phyloP scores from a whole-genome alignment of 1,140 invertebrate genomes.

The Epicauta chinensis region DNA sequence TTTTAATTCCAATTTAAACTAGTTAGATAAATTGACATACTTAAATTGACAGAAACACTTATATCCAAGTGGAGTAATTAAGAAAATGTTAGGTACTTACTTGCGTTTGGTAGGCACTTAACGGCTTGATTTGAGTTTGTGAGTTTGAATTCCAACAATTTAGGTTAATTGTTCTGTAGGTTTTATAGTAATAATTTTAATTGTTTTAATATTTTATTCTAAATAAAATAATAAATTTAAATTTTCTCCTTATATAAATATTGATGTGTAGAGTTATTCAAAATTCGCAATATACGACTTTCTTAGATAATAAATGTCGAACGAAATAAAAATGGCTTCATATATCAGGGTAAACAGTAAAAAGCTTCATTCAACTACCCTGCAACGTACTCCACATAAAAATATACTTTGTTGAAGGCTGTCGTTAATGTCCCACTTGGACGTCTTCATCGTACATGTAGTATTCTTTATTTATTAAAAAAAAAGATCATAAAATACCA shows the following conservation, averaged over 20 bases:
- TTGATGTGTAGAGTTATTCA: neutral
- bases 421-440: conserved; percentile 3
- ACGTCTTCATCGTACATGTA: no score
- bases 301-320: conserved; percentile 17
- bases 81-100: conserved; percentile 18
- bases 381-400: conserved; percentile 14
- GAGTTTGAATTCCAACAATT: conserved; percentile 14
- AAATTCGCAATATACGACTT: conserved; percentile 12
- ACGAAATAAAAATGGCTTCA: conserved; percentile 19
- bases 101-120: conserved; percentile 15
- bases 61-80: conserved; percentile 15
- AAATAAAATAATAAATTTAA: no score
- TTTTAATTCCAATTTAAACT: no score
- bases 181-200: no score
- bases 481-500: no score
- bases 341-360: conserved; percentile 15
- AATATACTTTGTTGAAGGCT: conserved; percentile 15
- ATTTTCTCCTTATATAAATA: no score
- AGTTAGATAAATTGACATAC: no score
- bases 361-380: conserved; percentile 11
- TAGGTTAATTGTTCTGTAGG: conserved; percentile 17
- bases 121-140: conserved; percentile 17
- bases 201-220: no score
- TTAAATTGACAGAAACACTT: neutral
- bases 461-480: no score